Evolutionary conservation across 2,113 vertebrate species (phyloP), one percentile per base, ranked within the genome.

Genomic region (Lanius ludovicianus): DNA sequence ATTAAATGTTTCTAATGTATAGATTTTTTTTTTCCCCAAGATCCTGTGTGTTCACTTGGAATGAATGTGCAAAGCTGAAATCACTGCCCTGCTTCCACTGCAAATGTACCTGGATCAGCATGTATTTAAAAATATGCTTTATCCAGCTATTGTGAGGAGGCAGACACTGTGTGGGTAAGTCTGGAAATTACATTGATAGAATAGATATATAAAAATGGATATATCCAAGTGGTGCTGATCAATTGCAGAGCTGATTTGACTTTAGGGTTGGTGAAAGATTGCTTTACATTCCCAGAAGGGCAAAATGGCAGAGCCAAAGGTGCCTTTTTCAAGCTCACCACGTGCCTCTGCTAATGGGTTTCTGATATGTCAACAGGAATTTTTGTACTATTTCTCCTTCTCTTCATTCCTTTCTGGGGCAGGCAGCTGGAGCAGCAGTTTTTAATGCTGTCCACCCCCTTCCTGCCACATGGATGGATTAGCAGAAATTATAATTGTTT

Each of bases 1-100:
- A 78, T 92, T 96, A 95, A 88, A 90, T 93, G 78, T 82, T 93
- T 94, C 74, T 90, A 93, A 94, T 89, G 37, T 79, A 84, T 28
- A 90, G 90, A 75, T 44, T 47, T 63, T 50, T 60, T 69, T 68
- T 93, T 5, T 5, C 20, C 31, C 5, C 10, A 89, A 89, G 63
- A 92, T 85, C 37, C 60, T 78, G 4, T 59, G 35, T 24, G 55
- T 75, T 94, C 75, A 71, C 60, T 71, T 4, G 9, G 59, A 91
- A 49, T n/a, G 64, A 84, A 86, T 5, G 39, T 71, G n/a, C 18
- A 59, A 65, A 2, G 15, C 37, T 78, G 88, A 89, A 90, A 57
- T 75, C 81, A 67, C 39, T 56, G 37, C 31, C 37, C 69, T 92
- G 50, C 23, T 74, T 84, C 82, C 75, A 11, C 33, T 84, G 74